Evolutionary conservation across 2,113 vertebrate genomes (phyloP), one percentile per base, ranked within the genome.

Genomic region (Bambusicola thoracicus): DNA sequence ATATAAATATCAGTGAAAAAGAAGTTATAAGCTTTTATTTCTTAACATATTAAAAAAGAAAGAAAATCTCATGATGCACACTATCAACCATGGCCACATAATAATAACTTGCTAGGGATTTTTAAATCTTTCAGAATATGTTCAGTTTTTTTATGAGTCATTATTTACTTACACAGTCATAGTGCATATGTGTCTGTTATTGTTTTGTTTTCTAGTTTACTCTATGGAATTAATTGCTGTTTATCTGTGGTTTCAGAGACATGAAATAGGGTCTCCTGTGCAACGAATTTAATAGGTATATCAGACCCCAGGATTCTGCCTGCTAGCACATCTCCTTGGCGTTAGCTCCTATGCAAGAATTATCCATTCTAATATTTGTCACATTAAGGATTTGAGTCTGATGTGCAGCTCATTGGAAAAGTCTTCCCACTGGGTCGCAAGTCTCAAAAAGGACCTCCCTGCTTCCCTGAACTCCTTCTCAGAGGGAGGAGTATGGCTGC

Each of bases 1-100:
- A 90, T 81, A 38, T 32, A 30, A 19, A n/a, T n/a, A 4, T 24
- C 4, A 56, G 17, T 49, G 27, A 86, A 67, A 59, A 67, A 61
- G 46, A 66, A 49, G 1, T 6, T 55, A 55, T 32, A 2, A 0
- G 1, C 7, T 56, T 81, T 1, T 40, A 19, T 43, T 8, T 51
- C 29, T 32, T 63, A 49, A 75, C 72, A 89, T 59, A 63, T 11
- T 6, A 63, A 92, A 77, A 72, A 59, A 3, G 8, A 20, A 79
- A 87, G 6, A 65, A 79, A 51, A 65, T 89, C 19, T 44, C 16
- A 0, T 55, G 43, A 56, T 30, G 3, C 32, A 56, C 2, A 32
- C 4, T 13, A 30, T 51, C 44, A 56, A 68, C 25, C 84, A 13
- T 63, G 15, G 8, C 46, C 41, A 30, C 8, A 40, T 44, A 32